These are phyloP conservation scores for Rhingia campestris DNA, from an alignment of 2,888 invertebrate genomes.

Conservation along the genomic window DNA sequence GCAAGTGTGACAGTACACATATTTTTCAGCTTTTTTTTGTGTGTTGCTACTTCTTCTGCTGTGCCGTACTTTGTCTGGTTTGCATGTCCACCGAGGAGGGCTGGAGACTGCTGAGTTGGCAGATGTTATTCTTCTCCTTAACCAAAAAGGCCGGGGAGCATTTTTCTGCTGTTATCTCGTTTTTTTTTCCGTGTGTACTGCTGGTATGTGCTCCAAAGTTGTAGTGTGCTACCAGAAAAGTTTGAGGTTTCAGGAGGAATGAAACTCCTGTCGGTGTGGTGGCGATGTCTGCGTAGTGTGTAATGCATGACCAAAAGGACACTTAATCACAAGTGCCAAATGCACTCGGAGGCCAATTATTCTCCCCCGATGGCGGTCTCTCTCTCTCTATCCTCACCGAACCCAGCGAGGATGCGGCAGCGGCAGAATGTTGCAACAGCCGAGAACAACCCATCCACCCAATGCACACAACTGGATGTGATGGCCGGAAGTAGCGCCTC, in stretches of 20 bases:
- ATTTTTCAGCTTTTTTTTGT: constrained; percentile 41
- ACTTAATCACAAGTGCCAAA: constrained; percentile 75
- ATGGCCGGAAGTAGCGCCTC: constrained; percentile 69
- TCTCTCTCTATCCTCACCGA: constrained; percentile 15
- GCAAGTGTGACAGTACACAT: constrained; percentile 65
- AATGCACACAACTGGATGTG: constrained; percentile 16
- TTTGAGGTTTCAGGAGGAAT: constrained; percentile 66
- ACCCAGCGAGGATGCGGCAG: constrained; percentile 45
- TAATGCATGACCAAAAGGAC: constrained; percentile 72
- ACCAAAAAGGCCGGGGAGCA: constrained; percentile 27
- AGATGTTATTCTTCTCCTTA: constrained; percentile 52
- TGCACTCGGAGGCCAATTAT: constrained; percentile 74
- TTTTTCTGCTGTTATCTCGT: constrained; percentile 54
- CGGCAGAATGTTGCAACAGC: constrained; percentile 50
- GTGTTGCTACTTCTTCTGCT: no score
- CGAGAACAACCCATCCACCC: not conserved
- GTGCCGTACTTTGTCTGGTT: constrained; percentile 61
- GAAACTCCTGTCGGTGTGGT: constrained; percentile 29
- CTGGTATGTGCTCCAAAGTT: constrained; percentile 35
- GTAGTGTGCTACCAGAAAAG: constrained; percentile 68
- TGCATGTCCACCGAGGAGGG: constrained; percentile 60
- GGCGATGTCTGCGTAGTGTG: constrained; percentile 62
- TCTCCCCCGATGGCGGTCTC: constrained; percentile 54
- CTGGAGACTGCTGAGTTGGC: constrained; percentile 45
- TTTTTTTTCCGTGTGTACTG: constrained; percentile 7